phyloP scores from a whole-genome alignment of 2,113 vertebrate species.

The Suncus etruscus region DNA sequence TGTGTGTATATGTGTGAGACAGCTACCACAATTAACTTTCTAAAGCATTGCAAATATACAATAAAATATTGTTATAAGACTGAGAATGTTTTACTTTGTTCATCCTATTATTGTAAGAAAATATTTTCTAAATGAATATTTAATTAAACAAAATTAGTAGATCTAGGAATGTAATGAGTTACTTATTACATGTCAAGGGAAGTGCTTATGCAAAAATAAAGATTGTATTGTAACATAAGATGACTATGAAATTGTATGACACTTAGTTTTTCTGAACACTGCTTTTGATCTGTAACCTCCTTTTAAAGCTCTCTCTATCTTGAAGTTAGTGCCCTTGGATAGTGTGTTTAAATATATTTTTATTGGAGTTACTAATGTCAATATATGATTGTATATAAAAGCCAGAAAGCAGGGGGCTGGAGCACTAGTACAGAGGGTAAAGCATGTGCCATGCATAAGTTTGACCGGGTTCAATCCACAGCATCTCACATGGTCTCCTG shows the following conservation, averaged over 20 bases:
- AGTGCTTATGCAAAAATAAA: not conserved
- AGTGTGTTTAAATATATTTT: not conserved
- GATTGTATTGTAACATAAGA: not conserved
- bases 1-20: not conserved
- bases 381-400: not conserved
- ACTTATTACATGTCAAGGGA: not conserved
- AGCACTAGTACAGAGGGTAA: too few species aligned
- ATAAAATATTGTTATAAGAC: not conserved
- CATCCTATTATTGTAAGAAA: not conserved
- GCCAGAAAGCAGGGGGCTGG: not conserved
- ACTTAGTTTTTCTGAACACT: not conserved
- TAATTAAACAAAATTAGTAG: not conserved
- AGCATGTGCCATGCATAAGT: too few species aligned
- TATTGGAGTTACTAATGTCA: not conserved
- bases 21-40: not conserved
- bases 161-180: not conserved
- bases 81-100: not conserved
- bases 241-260: not conserved
- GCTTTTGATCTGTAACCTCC: not conserved
- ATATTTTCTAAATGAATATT: constrained; percentile 7
- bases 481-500: too few species aligned
- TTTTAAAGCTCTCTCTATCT: not conserved
- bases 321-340: not conserved
- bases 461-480: too few species aligned
- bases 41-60: not conserved